These are phyloP conservation scores for Thalassarche chlororhynchos DNA, from an alignment of 2,113 vertebrate species.

Conservation along the genomic window DNA sequence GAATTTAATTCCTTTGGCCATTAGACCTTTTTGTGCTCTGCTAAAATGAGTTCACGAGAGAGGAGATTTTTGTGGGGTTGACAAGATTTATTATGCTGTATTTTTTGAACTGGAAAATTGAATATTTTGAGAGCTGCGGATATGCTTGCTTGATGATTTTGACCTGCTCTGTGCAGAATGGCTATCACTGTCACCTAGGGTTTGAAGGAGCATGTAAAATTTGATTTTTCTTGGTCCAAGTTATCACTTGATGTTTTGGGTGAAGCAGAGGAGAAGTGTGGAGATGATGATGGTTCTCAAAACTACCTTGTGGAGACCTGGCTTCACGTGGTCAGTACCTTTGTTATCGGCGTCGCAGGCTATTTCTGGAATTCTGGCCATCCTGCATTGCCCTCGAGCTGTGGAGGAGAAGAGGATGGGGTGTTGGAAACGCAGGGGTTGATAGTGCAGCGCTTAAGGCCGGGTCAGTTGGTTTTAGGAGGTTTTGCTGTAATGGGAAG, in stretches of 20 bases:
- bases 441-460: accelerated
- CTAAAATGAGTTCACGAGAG: background rate
- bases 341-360: accelerated
- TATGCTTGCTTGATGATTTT: background rate
- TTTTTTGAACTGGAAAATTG: background rate
- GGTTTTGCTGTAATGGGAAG: background rate
- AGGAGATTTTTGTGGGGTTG: background rate
- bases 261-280: too few relatives aligned
- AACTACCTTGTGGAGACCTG: background rate
- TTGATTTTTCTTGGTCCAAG: background rate
- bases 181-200: accelerated
- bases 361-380: background rate
- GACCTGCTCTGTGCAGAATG: background rate
- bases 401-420: background rate
- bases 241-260: background rate
- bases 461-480: background rate
- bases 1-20: background rate
- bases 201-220: background rate
- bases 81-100: background rate
- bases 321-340: background rate
- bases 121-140: background rate
- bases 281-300: background rate
- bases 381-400: accelerated
- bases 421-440: background rate
- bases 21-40: background rate